phyloP scores from a whole-genome alignment of 2,888 invertebrate genomes.

The Melitaea athalia region DNA sequence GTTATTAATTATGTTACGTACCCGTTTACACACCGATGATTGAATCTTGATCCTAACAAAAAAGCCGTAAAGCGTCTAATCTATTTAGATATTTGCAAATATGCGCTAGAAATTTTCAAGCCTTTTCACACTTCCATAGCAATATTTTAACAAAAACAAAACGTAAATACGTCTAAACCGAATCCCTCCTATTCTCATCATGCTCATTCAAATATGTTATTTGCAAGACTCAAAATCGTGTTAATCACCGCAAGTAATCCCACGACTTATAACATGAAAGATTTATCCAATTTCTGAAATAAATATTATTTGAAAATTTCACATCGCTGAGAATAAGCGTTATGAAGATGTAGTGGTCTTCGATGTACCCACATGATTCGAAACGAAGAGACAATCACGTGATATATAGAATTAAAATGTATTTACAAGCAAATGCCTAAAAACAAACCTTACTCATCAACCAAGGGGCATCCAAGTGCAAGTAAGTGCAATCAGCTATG shows the following conservation, averaged over 20 bases:
- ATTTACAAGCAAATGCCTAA: conserved; percentile 34
- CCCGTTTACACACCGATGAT: conserved; percentile 28
- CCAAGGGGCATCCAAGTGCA: conserved; percentile 37
- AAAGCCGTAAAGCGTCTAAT: conserved; percentile 30
- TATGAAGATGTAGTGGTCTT: conserved; percentile 20
- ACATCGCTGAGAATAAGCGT: conserved; percentile 21
- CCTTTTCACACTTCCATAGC: conserved; percentile 34
- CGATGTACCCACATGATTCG: conserved; percentile 28
- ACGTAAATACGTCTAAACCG: conserved; percentile 26
- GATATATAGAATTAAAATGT: conserved; percentile 20
- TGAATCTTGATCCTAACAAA: conserved; percentile 21
- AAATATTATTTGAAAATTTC: conserved; percentile 17
- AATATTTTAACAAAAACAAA: conserved; percentile 33
- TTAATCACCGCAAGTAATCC: conserved; percentile 33
- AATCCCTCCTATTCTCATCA: conserved; percentile 37
- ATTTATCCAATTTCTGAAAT: conserved; percentile 30
- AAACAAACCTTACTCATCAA: conserved; percentile 36
- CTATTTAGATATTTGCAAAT: conserved; percentile 20
- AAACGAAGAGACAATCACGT: conserved; percentile 26
- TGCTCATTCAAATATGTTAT: conserved; percentile 33
- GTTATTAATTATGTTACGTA: conserved; percentile 26
- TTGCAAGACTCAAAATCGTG: conserved; percentile 20
- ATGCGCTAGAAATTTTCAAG: conserved; percentile 35
- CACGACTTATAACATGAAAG: conserved; percentile 16
- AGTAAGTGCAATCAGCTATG: conserved; percentile 34